These are phyloP conservation scores for Dryobota labecula DNA, from an alignment of 2,888 invertebrate genomes.

Conservation along the genomic window DNA sequence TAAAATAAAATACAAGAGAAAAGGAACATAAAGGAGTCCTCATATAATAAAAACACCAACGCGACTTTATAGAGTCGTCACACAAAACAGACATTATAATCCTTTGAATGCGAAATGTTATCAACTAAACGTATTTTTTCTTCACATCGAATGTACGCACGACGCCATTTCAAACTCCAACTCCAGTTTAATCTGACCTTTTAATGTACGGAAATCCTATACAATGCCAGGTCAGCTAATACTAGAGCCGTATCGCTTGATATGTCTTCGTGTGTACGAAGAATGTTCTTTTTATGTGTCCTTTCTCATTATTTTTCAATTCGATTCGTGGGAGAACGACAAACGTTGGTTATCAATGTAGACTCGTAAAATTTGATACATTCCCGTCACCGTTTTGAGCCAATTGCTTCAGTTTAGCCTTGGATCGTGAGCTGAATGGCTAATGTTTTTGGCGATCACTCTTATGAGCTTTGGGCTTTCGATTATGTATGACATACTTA, in stretches of 20 bases:
- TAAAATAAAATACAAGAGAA: background rate
- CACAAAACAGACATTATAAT: slow-evolving; percentile 31
- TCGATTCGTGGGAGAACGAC: slow-evolving; percentile 63
- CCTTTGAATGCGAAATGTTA: slow-evolving; percentile 50
- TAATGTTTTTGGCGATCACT: slow-evolving; percentile 39
- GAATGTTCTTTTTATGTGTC: slow-evolving; percentile 44
- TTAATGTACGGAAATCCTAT: too few species aligned
- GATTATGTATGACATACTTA: slow-evolving; percentile 11
- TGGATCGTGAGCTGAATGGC: slow-evolving; percentile 51
- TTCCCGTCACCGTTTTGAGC: slow-evolving; percentile 47
- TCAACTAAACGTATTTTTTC: slow-evolving; percentile 49
- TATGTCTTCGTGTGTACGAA: slow-evolving; percentile 1
- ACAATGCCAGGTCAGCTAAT: background rate
- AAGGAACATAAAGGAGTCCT: background rate
- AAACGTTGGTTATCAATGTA: slow-evolving; percentile 60
- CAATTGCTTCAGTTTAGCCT: slow-evolving; percentile 58
- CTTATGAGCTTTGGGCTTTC: slow-evolving; percentile 14
- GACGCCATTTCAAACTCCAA: background rate
- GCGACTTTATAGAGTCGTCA: slow-evolving; percentile 16
- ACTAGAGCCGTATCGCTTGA: background rate
- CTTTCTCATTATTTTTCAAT: slow-evolving; percentile 71
- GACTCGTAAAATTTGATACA: slow-evolving; percentile 71
- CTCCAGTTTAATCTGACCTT: background rate
- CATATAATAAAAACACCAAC: slow-evolving; percentile 14
- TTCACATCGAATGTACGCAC: slow-evolving; percentile 3